A percentile compares a stretch with the other conserved stretches of the same genome.
These are phyloP conservation scores for Melanotaenia nigrans DNA, from an alignment of 2,797 vertebrate genomes.

Conservation along the genomic window DNA sequence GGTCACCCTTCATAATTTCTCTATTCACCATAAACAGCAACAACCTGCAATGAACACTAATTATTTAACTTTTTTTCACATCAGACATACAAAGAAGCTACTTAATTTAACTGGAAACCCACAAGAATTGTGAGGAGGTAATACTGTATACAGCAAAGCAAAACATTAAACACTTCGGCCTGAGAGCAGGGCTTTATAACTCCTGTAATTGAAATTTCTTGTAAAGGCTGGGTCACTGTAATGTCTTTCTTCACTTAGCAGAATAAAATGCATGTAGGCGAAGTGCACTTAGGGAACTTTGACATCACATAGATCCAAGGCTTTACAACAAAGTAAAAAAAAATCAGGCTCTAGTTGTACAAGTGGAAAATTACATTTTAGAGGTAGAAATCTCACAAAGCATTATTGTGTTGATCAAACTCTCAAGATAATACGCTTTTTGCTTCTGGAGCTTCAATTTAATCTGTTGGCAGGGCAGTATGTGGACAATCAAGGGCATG, in stretches of 20 bases:
- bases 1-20: neutral
- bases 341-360: neutral
- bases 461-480: neutral
- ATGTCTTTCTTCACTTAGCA: constrained; percentile 13
- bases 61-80: neutral
- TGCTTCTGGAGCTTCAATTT: neutral
- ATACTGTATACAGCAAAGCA: constrained; percentile 2
- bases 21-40: neutral
- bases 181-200: too few species aligned
- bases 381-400: neutral
- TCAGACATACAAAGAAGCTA: neutral
- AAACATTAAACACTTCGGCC: constrained; percentile 10
- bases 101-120: constrained; percentile 9
- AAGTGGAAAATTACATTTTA: constrained; percentile 7
- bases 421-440: neutral
- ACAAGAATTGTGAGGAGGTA: neutral
- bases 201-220: constrained; percentile 23
- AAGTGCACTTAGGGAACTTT: constrained; percentile 13
- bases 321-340: constrained; percentile 12
- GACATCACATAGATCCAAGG: neutral
- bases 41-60: constrained; percentile 12
- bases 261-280: constrained; percentile 19
- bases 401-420: constrained; percentile 1
- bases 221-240: constrained; percentile 27
- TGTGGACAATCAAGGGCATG: neutral